A percentile compares a stretch with the other conserved stretches of the same genome.
These are phyloP conservation scores for Eristalinus sepulchralis DNA, from an alignment of 2,888 invertebrate species.

Conservation along the genomic window DNA sequence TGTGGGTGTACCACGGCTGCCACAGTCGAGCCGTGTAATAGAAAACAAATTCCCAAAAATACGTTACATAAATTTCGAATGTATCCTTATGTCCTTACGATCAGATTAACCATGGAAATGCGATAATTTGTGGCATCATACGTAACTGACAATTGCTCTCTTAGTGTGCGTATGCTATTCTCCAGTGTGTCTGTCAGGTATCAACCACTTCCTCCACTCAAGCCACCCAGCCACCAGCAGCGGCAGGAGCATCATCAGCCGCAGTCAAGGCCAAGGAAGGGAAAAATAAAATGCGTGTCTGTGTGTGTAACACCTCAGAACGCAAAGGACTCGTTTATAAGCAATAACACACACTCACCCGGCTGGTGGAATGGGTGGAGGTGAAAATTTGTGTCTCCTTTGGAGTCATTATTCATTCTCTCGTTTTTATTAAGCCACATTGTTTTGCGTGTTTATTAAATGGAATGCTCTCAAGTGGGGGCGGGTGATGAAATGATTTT, in stretches of 20 bases:
- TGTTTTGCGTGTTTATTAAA: constrained; percentile 72
- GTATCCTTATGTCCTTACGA: constrained; percentile 67
- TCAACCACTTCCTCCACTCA: background rate
- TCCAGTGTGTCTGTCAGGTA: constrained; percentile 19
- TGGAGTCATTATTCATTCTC: constrained; percentile 68
- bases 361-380: background rate
- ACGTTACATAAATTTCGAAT: constrained; percentile 67
- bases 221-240: background rate
- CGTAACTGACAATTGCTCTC: constrained; percentile 46
- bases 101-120: constrained; percentile 68
- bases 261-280: background rate
- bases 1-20: background rate
- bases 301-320: constrained; percentile 28
- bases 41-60: constrained; percentile 66
- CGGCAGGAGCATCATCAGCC: background rate
- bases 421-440: constrained; percentile 71
- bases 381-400: constrained; percentile 64
- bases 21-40: constrained; percentile 25
- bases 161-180: constrained; percentile 13
- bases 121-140: constrained; percentile 67
- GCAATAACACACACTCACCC: constrained; percentile 27
- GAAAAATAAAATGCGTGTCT: background rate
- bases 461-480: constrained; percentile 59
- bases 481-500: constrained; percentile 68
- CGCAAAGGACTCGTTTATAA: constrained; percentile 42